Conservation (phyloP, 2,888 invertebrate genomes). For the Drosophila monieri region DNA sequence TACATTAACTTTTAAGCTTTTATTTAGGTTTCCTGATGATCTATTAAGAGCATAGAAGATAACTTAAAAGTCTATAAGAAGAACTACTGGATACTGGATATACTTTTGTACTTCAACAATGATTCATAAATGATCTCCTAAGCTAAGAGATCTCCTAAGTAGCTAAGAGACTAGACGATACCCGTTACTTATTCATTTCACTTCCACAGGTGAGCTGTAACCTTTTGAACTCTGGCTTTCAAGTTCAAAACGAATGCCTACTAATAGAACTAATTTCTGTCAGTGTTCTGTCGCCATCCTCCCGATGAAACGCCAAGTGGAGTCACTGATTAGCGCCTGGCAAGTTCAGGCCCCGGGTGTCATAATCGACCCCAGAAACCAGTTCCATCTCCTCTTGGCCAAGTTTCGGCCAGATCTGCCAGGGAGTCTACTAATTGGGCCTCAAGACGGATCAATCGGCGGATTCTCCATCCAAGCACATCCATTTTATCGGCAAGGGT, state of each 20-base stretch:
- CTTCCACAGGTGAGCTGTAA: no score
- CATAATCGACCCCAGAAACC: conserved; percentile 35
- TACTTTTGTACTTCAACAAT: no score
- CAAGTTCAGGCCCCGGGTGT: conserved; percentile 39
- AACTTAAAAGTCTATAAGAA: no score
- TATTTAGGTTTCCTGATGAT: no score
- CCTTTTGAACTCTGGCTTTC: neutral
- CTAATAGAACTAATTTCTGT: neutral
- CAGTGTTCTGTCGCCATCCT: conserved; percentile 11
- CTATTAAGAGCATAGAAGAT: no score
- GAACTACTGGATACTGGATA: no score
- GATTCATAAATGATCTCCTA: no score
- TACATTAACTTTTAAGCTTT: no score
- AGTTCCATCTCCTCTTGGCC: conserved; percentile 19
- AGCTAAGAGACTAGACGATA: no score
- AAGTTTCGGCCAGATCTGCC: conserved; percentile 19
- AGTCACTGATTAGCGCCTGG: conserved; percentile 38
- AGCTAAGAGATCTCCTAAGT: no score
- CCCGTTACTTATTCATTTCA: no score
- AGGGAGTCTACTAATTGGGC: conserved; percentile 28
- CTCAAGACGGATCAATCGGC: neutral
- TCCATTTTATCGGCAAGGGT: neutral
- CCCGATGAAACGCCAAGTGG: conserved; percentile 13
- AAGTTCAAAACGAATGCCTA: neutral
- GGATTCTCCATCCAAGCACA: neutral